These are phyloP conservation scores for Drosophila fuyamai DNA, from an alignment of 1,140 invertebrate species.

Conservation along the genomic window DNA sequence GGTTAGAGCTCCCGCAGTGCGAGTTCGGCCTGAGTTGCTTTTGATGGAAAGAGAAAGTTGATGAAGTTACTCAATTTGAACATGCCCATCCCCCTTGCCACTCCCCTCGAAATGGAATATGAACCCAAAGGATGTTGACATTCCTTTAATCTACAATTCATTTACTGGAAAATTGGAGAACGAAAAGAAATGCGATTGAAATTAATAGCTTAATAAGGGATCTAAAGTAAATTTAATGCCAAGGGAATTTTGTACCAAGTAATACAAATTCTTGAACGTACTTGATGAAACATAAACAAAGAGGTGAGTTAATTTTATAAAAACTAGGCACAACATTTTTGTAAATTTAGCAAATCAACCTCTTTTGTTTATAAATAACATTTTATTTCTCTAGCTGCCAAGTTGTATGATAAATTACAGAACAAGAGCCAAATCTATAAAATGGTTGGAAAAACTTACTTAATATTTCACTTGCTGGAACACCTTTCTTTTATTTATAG, in stretches of 20 bases:
- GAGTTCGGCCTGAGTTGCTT: constrained; percentile 23
- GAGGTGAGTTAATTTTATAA: too few relatives aligned
- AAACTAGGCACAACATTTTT: too few relatives aligned
- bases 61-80: constrained; percentile 47
- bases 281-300: too few relatives aligned
- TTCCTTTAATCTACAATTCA: constrained; percentile 37
- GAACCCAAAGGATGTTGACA: constrained; percentile 28
- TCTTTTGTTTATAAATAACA: too few relatives aligned
- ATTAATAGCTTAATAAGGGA: constrained; percentile 23
- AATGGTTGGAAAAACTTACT: background rate
- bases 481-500: constrained; percentile 1
- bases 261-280: too few relatives aligned
- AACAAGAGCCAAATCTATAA: background rate
- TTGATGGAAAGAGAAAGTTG: constrained; percentile 44
- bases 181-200: constrained; percentile 18
- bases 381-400: background rate
- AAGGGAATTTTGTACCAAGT: background rate
- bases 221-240: constrained; percentile 1
- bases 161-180: constrained; percentile 23
- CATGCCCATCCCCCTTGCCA: constrained; percentile 1
- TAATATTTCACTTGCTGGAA: background rate
- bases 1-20: constrained; percentile 26
- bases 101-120: constrained; percentile 7
- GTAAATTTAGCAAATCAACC: too few relatives aligned
- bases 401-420: background rate